Evolutionary conservation across 1,140 invertebrate species (phyloP).

Genomic region (Penaeus chinensis): DNA sequence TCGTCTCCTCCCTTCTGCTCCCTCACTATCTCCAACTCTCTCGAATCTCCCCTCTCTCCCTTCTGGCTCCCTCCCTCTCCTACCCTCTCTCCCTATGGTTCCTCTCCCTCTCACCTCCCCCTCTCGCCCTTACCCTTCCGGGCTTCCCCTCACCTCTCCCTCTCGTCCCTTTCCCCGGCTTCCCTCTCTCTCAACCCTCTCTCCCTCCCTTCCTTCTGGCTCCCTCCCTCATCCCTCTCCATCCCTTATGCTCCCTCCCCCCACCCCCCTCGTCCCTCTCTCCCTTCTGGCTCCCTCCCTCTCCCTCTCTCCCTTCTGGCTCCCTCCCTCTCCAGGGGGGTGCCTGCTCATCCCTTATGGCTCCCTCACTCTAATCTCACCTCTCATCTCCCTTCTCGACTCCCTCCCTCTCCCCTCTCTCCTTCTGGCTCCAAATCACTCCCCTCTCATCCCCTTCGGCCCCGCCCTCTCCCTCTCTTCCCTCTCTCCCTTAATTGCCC

Average conservation of each 20-base stretch:
- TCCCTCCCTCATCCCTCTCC: neutral
- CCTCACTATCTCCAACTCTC: conserved; percentile 10
- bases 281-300: no score
- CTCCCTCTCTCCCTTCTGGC: no score
- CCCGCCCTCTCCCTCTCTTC: no score
- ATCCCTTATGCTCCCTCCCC: neutral
- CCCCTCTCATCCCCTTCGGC: no score
- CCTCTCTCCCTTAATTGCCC: no score
- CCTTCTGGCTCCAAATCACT: neutral
- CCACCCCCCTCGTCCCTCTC: neutral
- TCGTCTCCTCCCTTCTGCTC: neutral
- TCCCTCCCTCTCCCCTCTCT: neutral
- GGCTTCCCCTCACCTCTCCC: neutral
- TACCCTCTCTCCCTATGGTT: neutral
- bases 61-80: neutral
- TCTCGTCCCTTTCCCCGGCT: neutral
- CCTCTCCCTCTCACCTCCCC: neutral
- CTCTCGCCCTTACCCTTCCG: neutral
- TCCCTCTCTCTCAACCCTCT: neutral
- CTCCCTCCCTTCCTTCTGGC: neutral
- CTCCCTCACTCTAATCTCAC: no score
- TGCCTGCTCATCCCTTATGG: no score
- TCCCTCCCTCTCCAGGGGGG: no score
- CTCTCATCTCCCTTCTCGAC: no score
- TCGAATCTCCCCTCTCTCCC: neutral